Percentiles rank a stretch among this genome's conserved stretches.
phyloP scores from a whole-genome alignment of 2,797 vertebrate species.

The Botia almorhae region DNA sequence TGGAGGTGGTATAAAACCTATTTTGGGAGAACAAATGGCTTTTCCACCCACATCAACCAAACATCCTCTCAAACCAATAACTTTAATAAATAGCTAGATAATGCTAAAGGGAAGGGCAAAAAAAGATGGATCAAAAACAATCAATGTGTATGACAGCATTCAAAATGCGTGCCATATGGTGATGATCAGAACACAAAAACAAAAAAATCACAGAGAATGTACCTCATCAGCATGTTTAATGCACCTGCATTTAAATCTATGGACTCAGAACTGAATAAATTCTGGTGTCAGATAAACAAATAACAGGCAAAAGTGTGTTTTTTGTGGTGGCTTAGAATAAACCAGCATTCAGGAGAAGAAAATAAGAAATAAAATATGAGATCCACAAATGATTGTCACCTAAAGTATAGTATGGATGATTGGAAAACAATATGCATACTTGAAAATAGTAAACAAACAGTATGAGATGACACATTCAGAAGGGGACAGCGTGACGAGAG shows the following conservation, averaged over 20 bases:
- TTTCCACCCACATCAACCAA: slow-evolving; percentile 42
- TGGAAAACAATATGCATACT: slow-evolving; percentile 32
- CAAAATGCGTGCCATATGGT: slow-evolving; percentile 27
- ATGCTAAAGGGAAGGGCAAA: slow-evolving; percentile 51
- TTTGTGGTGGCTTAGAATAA: neutral
- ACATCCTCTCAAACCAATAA: slow-evolving; percentile 31
- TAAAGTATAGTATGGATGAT: slow-evolving; percentile 41
- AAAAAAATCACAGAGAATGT: neutral
- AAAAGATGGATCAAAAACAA: slow-evolving; percentile 51
- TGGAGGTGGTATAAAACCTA: neutral
- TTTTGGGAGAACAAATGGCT: slow-evolving; percentile 1
- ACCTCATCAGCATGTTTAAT: neutral
- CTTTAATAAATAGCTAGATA: slow-evolving; percentile 60
- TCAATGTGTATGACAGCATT: slow-evolving; percentile 56
- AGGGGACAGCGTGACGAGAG: slow-evolving; percentile 12
- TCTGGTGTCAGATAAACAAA: slow-evolving; percentile 11
- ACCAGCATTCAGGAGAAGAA: slow-evolving; percentile 4
- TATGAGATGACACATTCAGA: slow-evolving; percentile 1
- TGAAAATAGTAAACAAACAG: slow-evolving; percentile 32
- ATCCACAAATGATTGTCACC: slow-evolving; percentile 15
- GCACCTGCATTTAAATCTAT: neutral
- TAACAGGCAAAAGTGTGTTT: neutral
- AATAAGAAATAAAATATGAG: slow-evolving; percentile 31
- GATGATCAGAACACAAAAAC: slow-evolving; percentile 19
- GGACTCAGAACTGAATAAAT: slow-evolving; percentile 16